phyloP scores from a whole-genome alignment of 1,140 invertebrate genomes.

The Drosophila sucinea region DNA sequence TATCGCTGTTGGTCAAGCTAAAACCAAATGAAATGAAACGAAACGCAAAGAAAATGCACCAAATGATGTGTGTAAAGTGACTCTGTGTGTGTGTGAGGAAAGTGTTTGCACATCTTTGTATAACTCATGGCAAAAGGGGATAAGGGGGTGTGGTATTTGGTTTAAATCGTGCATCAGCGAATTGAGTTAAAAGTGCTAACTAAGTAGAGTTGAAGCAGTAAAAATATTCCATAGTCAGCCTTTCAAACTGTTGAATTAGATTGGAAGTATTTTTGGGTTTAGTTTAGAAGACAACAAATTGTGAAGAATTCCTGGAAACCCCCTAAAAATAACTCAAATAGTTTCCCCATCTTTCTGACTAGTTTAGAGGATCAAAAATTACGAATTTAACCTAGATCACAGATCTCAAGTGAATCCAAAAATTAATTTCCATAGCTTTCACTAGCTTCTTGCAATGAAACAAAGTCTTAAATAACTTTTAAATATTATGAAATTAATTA shows the following conservation, averaged over 20 bases:
- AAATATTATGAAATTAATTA: background rate
- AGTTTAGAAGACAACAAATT: too few species aligned
- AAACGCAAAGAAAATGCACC: slow-evolving; percentile 34
- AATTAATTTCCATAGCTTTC: too few species aligned
- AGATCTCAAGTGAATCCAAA: too few species aligned
- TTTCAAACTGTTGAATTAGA: background rate
- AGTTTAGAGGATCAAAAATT: too few species aligned
- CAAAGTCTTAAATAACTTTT: background rate
- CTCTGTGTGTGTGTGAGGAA: slow-evolving; percentile 27
- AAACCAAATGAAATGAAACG: slow-evolving; percentile 39
- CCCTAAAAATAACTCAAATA: too few species aligned
- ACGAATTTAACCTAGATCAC: too few species aligned
- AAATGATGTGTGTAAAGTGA: slow-evolving; percentile 45
- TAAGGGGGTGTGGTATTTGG: background rate
- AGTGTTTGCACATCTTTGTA: slow-evolving; percentile 31
- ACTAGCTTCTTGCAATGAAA: too few species aligned
- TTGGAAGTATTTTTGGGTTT: too few species aligned
- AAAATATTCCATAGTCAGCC: background rate
- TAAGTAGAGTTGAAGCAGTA: slow-evolving; percentile 1
- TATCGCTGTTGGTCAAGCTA: slow-evolving; percentile 49
- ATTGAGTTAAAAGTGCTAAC: slow-evolving; percentile 13
- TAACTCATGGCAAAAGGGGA: slow-evolving; percentile 4
- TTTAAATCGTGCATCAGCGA: slow-evolving; percentile 5
- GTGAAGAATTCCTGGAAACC: too few species aligned
- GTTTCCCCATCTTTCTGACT: too few species aligned